Percentiles rank a stretch among this genome's conserved stretches.
Evolutionary conservation across 2,113 vertebrate species (phyloP).

Genomic region (Oncorhynchus clarkii): DNA sequence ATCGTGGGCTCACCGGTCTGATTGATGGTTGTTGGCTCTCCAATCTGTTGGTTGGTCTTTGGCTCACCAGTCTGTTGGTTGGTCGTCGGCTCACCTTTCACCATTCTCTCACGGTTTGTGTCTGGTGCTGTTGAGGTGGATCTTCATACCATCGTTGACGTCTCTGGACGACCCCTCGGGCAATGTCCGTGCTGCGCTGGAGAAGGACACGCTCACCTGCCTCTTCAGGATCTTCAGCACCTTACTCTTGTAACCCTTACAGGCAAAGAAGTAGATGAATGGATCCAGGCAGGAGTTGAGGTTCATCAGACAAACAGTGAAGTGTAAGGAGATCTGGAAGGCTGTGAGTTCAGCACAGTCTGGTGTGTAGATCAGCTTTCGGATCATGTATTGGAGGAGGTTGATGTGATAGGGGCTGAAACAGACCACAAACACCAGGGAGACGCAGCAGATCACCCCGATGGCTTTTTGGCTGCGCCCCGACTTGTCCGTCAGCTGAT

Average conservation of each 20-base stretch:
- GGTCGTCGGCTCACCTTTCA: no score
- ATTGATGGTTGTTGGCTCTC: no score
- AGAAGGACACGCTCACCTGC: slow-evolving; percentile 86
- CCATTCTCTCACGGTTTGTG: slow-evolving; percentile 11
- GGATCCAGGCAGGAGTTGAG: slow-evolving; percentile 94
- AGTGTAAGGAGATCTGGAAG: slow-evolving; percentile 91
- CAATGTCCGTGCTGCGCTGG: slow-evolving; percentile 82
- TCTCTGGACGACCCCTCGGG: slow-evolving; percentile 86
- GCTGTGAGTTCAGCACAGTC: slow-evolving; percentile 72
- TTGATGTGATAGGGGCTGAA: slow-evolving; percentile 91
- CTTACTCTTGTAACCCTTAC: slow-evolving; percentile 95
- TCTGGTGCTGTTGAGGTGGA: slow-evolving; percentile 53
- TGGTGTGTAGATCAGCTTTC: slow-evolving; percentile 75
- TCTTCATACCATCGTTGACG: slow-evolving; percentile 57
- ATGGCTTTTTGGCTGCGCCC: slow-evolving; percentile 92
- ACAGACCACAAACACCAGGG: slow-evolving; percentile 90
- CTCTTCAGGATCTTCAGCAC: slow-evolving; percentile 84
- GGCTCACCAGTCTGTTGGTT: no score
- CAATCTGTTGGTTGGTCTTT: no score
- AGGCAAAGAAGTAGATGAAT: slow-evolving; percentile 97
- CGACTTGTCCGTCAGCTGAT: slow-evolving; percentile 86
- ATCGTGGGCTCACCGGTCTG: no score
- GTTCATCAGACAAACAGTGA: slow-evolving; percentile 93
- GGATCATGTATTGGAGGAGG: slow-evolving; percentile 92
- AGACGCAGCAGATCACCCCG: slow-evolving; percentile 90